Base-by-base conservation (phyloP, 1,140 invertebrate species). In the Micrasema longulum region DNA sequence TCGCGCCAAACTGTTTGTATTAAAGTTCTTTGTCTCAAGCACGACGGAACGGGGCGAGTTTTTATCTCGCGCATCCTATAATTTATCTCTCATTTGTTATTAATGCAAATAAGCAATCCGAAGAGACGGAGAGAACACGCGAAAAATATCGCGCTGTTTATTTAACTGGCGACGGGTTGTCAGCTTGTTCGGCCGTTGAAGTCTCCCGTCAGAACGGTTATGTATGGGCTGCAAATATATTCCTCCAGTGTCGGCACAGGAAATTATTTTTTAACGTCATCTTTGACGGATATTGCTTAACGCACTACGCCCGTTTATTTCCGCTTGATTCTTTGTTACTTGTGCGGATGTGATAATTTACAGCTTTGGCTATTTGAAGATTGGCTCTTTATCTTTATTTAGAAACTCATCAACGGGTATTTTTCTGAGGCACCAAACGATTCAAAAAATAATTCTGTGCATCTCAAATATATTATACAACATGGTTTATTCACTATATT, bases 141-240 rank as follows among this genome's bases (percentile, higher is more conserved):
- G 65, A 68, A 68, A 68, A 68, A 68, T 68, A 68, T 68, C 55
- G 47, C 57, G 69, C 55, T 71, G 69, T 71, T 71, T 71, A 71
- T 71, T 71, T 53, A 71, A 71, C 35, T 64, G 36, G 69, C 69
- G 57, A 53, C 69, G 43, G 45, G 47, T 53, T 64, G 55, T 71
- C 69, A 71, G 60, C 22, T 12, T 50, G 69, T n/a, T 16, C 57
- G 45, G 26, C 16, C 65, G 65, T 38, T 68, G 65, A 68, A 68
- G 65, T 55, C 65, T 41, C 48, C 47, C 65, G 65, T 68, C 65
- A 68, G 65, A 65, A 35, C 63, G 47, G 63, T 65, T 65, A 65
- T 65, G 63, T 65, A 65, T 65, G 63, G 63, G 18, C 45, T 52
- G 43, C 63, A 35, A 48, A 65, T 48, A 65, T 65, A 50, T 65